Evolutionary conservation across 2,888 invertebrate species (phyloP), one percentile per base, ranked within the genome.

Genomic region (Rugalucina vietnamica): DNA sequence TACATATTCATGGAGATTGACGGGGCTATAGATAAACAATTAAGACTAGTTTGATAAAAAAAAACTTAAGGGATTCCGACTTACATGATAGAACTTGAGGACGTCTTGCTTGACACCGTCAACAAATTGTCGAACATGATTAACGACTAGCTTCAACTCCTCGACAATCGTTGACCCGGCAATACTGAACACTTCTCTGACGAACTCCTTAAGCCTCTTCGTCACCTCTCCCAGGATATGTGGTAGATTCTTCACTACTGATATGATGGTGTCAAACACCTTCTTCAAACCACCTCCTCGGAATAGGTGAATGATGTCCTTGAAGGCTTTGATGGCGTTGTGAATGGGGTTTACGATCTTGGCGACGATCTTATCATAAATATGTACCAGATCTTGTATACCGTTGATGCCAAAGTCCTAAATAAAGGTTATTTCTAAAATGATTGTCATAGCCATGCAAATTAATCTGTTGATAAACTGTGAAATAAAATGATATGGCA

Each of bases 321-420:
- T 77, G 75, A 90, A 88, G 3, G 69, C 54, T 18, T 82, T 60
- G 0, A 90, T 74, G 21, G 88, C 88, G 18, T 84, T 60, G 8
- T 75, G 81, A 3, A 90, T 84, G 0, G 90, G 90, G 21, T 80
- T 73, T 27, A 89, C 81, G 24, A 90, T 86, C 14, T 83, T 86
- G 1, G 43, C 86, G 12, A 88, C 76, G 12, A 90, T 80, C 71
- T 82, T 86, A 74, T 90, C 90, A 69, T 88, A 90, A 18, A 89
- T 82, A 18, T 87, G 78, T 0, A 87, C 90, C 32, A 90, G 34
- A 24, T 90, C 89, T 14, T 79, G 72, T 0, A 90, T 77, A 34
- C 84, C 82, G 73, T 89, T 85, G 54, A 90, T 87, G 29, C 90
- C 90, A 81, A 90, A 90, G 29, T 90, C 90, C 90, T 90, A 76